These are phyloP conservation scores for Pristionchus fissidentatus DNA, from an alignment of 2,888 invertebrate species.

Conservation along the genomic window DNA sequence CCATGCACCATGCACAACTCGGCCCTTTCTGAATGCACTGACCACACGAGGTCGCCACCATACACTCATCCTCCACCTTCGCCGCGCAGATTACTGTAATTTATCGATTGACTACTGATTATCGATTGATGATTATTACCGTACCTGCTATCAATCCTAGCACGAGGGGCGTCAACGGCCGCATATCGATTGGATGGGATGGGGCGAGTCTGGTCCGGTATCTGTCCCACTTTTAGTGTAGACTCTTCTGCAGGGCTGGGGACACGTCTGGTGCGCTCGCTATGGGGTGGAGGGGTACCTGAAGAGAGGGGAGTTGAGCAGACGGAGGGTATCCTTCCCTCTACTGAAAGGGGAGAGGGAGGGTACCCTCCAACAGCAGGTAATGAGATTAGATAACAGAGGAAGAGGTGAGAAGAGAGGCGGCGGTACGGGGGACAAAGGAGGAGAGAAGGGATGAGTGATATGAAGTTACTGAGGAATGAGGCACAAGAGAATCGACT, in stretches of 20 bases:
- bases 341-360: too few relatives aligned
- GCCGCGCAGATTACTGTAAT: constrained; percentile 10
- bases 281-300: constrained; percentile 21
- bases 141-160: constrained; percentile 11
- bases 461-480: too few relatives aligned
- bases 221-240: too few relatives aligned
- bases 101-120: neutral
- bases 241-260: neutral
- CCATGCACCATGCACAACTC: constrained; percentile 49
- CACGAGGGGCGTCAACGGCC: neutral
- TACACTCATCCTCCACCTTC: constrained; percentile 19
- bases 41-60: constrained; percentile 43
- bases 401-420: constrained; percentile 38
- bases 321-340: too few relatives aligned
- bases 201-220: too few relatives aligned
- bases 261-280: neutral
- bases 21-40: constrained; percentile 49
- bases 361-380: constrained; percentile 9
- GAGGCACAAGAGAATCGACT: too few relatives aligned
- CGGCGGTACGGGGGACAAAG: neutral
- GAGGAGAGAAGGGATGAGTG: neutral
- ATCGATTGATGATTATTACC: neutral
- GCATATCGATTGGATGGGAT: constrained; percentile 34
- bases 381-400: constrained; percentile 13
- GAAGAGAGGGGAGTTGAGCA: too few relatives aligned